A percentile compares a stretch with the other conserved stretches of the same genome.
These are phyloP conservation scores for Alligator mississippiensis DNA, from an alignment of 2,113 vertebrate genomes.

Conservation along the genomic window DNA sequence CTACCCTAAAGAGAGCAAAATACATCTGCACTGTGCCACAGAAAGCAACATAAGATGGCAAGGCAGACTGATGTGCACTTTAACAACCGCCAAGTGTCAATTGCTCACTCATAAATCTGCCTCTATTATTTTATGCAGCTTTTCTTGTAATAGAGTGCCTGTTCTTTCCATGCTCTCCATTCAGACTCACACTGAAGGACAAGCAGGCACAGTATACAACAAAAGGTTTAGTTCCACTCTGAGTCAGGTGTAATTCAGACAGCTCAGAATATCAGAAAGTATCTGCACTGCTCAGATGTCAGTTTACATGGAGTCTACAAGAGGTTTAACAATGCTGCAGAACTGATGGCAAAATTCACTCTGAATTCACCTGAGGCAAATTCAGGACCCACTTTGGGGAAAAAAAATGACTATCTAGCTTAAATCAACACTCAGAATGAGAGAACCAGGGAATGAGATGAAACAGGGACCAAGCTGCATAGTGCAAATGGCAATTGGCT, in stretches of 20 bases:
- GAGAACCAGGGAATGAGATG: background rate
- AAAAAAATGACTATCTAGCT: background rate
- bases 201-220: background rate
- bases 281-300: background rate
- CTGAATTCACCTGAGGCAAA: background rate
- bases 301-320: background rate
- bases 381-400: fast-evolving
- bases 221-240: background rate
- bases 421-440: fast-evolving
- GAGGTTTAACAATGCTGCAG: fast-evolving
- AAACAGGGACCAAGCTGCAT: fast-evolving
- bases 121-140: fast-evolving
- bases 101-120: background rate
- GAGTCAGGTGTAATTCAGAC: background rate
- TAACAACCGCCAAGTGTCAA: fast-evolving
- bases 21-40: fast-evolving
- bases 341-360: background rate
- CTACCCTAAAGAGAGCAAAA: background rate
- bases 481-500: background rate
- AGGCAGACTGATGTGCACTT: background rate
- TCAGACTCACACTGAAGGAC: background rate
- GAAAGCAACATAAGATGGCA: fast-evolving
- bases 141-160: fast-evolving
- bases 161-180: fast-evolving
- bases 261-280: background rate